Evolutionary conservation across 2,113 vertebrate species (phyloP).

Genomic region (Stegostoma tigrinum): DNA sequence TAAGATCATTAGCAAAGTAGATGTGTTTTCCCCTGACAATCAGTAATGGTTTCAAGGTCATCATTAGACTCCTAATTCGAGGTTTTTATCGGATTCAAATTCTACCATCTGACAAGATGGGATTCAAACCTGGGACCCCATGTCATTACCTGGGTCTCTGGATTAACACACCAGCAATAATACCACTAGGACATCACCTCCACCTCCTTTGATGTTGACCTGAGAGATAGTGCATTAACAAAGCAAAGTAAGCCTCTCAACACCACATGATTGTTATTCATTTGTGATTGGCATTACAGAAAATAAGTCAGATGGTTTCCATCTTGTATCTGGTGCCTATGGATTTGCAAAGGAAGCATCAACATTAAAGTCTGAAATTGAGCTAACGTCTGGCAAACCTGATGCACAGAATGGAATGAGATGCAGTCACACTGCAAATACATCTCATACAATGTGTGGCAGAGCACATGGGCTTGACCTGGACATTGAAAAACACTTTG

Average conservation of each 20-base stretch:
- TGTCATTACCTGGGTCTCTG: no score
- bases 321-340: not conserved
- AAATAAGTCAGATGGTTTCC: not conserved
- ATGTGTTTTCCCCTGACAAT: no score
- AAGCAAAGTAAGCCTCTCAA: not conserved
- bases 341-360: not conserved
- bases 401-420: not conserved
- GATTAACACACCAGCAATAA: no score
- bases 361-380: not conserved
- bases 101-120: no score
- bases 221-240: not conserved
- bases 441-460: not conserved
- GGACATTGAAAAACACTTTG: not conserved
- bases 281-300: not conserved
- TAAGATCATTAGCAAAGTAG: no score
- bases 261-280: not conserved
- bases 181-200: no score
- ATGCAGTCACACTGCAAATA: not conserved
- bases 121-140: no score
- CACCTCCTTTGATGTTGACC: not conserved
- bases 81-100: no score
- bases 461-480: not conserved
- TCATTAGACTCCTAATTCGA: no score
- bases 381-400: not conserved
- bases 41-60: no score